A percentile compares a stretch with the other conserved stretches of the same genome.
Conservation (phyloP, 2,113 vertebrate genomes). For the Atherinomorus stipes region DNA sequence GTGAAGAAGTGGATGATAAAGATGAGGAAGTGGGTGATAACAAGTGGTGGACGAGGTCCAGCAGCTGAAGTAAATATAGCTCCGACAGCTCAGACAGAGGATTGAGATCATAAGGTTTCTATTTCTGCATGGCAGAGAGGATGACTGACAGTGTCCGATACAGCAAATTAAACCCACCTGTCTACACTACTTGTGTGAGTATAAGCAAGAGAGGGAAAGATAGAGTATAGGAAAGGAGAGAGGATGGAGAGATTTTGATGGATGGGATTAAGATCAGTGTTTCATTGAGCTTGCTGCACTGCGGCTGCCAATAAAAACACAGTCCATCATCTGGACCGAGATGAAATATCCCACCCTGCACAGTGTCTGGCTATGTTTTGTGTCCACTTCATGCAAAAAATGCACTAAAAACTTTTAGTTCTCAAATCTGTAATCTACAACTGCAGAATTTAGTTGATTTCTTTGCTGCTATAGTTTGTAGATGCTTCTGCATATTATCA, state of each 20-base stretch:
- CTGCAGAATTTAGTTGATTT: slow-evolving; percentile 14
- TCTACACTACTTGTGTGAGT: slow-evolving; percentile 22
- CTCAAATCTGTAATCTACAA: slow-evolving; percentile 23
- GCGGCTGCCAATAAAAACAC: slow-evolving; percentile 72
- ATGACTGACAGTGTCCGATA: slow-evolving; percentile 67
- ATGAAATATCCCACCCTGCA: slow-evolving; percentile 51
- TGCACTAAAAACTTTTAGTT: slow-evolving; percentile 20
- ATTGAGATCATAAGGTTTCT: slow-evolving; percentile 69
- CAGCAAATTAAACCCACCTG: slow-evolving; percentile 73
- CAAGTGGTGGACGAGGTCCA: slow-evolving; percentile 9
- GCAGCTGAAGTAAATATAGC: slow-evolving; percentile 61
- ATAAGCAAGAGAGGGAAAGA: background rate
- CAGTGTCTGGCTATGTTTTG: background rate
- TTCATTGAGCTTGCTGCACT: slow-evolving; percentile 57
- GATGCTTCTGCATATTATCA: too few species aligned
- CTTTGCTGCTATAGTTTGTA: background rate
- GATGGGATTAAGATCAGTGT: slow-evolving; percentile 54
- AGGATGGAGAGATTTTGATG: slow-evolving; percentile 20
- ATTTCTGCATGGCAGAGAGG: slow-evolving; percentile 66
- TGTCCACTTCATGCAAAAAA: slow-evolving; percentile 40
- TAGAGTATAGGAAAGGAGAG: slow-evolving; percentile 5
- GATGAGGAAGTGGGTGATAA: background rate
- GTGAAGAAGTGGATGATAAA: slow-evolving; percentile 49
- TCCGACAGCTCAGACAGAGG: slow-evolving; percentile 48
- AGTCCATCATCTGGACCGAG: slow-evolving; percentile 59